phyloP scores from a whole-genome alignment of 2,888 invertebrate genomes.

The Caenorhabditis sp. region DNA sequence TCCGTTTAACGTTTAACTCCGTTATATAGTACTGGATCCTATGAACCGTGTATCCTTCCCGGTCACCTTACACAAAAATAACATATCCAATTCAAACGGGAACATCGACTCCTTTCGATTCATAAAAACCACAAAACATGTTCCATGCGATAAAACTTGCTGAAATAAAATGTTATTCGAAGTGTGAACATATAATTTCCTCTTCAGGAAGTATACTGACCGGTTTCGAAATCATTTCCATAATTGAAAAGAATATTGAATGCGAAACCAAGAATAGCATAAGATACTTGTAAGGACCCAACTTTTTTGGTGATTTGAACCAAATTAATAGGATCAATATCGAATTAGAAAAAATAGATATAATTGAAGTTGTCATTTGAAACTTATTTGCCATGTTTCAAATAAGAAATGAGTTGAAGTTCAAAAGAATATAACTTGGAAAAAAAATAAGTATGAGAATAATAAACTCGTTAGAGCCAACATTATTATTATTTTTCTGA shows the following conservation, averaged over 20 bases:
- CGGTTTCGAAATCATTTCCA: conserved; percentile 8
- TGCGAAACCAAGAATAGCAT: conserved; percentile 21
- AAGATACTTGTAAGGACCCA: conserved; percentile 26
- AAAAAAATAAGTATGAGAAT: neutral
- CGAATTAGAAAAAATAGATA: neutral
- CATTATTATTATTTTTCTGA: neutral
- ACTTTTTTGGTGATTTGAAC: conserved; percentile 10
- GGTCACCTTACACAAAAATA: neutral
- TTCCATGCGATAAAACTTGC: neutral
- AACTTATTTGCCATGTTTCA: neutral
- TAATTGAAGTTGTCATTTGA: neutral
- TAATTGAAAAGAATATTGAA: conserved; percentile 10
- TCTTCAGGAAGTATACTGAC: conserved; percentile 5
- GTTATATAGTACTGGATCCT: no score
- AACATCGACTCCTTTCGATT: neutral
- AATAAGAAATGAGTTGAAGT: neutral
- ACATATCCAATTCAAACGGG: neutral
- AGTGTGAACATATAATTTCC: neutral
- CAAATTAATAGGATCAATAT: neutral
- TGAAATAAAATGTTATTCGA: neutral
- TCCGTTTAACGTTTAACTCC: no score
- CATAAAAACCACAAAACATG: conserved; percentile 5
- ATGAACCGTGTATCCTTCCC: no score
- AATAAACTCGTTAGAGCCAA: neutral
- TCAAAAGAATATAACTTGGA: neutral